Base-by-base conservation (phyloP, 2,113 vertebrate genomes). In the Syngnathus scovelli region DNA sequence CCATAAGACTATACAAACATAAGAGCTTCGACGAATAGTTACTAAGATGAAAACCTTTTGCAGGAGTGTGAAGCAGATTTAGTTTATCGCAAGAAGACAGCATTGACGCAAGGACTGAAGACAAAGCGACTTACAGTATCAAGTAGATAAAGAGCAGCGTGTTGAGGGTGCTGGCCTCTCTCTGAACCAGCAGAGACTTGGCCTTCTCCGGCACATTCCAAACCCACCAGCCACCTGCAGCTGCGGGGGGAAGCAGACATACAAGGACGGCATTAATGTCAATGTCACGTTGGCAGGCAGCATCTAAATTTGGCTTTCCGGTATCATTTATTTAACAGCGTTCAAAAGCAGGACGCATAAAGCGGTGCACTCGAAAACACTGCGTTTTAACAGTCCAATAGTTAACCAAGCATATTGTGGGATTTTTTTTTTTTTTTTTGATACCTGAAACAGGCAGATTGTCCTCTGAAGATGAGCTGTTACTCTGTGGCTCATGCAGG, bases 141-240 rank as follows among this genome's bases (percentile, higher is more conserved):
- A 95, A 76, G 85, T 94, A 94, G 80, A 93, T 84, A 74, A 91
- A 79, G 72, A 95, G 90, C 27, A 95, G 16, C 4, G 80, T 81
- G 74, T 92, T 90, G 75, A 93, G 78, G 75, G 76, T 81, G 73
- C 81, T 86, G 64, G 86, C 69, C 54, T 83, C 86, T 67, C 86
- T 81, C 76, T 89, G 89, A 77, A 83, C 78, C 72, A 88, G 79
- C 61, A 84, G 65, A 0, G 67, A 67, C 12, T 79, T 69, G 49
- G 77, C 86, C 62, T 68, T 85, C 72, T 66, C 72, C 8, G 70
- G 83, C 66, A 87, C 67, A 0, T 0, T 88, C 79, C 70, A 86
- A 10, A 90, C 80, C 89, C 90, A 92, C 0, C 74, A 82, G 12
- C 72, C 67, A 46, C 83, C 91, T 92, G 75, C 54, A 39, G 16